phyloP scores from a whole-genome alignment of 2,888 invertebrate genomes.

The Aproaerema taeniolella region DNA sequence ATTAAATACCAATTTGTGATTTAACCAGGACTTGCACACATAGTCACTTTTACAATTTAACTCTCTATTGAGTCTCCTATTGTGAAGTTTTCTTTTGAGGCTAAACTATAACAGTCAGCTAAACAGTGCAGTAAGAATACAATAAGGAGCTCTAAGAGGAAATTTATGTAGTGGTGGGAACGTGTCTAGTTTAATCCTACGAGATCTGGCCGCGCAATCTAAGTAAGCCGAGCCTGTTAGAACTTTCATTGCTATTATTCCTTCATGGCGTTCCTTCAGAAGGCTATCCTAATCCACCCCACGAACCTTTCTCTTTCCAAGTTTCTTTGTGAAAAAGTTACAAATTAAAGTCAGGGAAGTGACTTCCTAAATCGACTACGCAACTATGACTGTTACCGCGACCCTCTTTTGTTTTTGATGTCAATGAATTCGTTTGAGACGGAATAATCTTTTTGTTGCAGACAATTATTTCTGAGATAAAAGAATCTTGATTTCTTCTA shows the following conservation, averaged over 20 bases:
- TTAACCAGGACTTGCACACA: not conserved
- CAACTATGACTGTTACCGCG: conserved; percentile 26
- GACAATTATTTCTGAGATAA: no score
- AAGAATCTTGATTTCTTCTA: no score
- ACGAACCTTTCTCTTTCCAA: conserved; percentile 23
- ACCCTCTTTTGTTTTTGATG: not conserved
- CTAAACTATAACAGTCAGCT: not conserved
- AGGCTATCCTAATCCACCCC: conserved; percentile 50
- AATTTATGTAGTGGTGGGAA: conserved; percentile 59
- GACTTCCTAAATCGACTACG: conserved; percentile 33
- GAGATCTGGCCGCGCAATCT: conserved; percentile 7
- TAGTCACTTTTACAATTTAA: no score
- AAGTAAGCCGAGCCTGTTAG: conserved; percentile 20
- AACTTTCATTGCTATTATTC: conserved; percentile 29
- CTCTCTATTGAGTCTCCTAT: no score
- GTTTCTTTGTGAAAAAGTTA: conserved; percentile 44
- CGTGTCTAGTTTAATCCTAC: conserved; percentile 57
- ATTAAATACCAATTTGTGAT: no score
- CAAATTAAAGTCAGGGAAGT: conserved; percentile 36
- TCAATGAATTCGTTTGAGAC: conserved; percentile 4
- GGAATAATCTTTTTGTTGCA: conserved; percentile 5
- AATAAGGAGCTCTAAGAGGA: conserved; percentile 42
- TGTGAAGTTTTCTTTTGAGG: no score
- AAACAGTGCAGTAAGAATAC: not conserved
- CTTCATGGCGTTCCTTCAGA: conserved; percentile 22